Evolutionary conservation across 2,888 invertebrate species (phyloP).

Genomic region (Chaetogeoica ovagalla): DNA sequence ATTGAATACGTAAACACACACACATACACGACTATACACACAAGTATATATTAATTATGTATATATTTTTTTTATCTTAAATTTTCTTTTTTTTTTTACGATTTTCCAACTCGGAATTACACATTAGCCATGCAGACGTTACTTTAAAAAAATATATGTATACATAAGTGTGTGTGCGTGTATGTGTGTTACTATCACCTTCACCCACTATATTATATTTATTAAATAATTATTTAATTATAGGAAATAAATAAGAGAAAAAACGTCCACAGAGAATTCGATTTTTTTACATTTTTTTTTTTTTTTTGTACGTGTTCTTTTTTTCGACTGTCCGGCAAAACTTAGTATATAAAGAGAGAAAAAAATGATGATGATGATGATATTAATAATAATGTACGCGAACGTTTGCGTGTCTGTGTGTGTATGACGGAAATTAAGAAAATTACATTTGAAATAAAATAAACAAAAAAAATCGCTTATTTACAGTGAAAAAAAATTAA

Average conservation of each 20-base stretch:
- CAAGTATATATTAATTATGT: too few species aligned
- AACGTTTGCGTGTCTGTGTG: conserved; percentile 2
- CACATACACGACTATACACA: neutral
- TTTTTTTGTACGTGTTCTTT: conserved; percentile 3
- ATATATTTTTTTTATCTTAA: neutral
- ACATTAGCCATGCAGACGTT: too few species aligned
- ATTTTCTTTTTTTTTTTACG: neutral
- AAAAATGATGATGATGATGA: neutral
- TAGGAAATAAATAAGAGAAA: conserved; percentile 37
- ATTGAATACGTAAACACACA: neutral
- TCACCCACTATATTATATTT: neutral
- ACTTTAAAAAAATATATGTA: neutral
- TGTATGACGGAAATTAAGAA: conserved; percentile 4
- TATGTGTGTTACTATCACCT: neutral
- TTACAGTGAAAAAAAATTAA: conserved; percentile 38
- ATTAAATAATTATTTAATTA: neutral
- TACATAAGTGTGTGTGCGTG: neutral
- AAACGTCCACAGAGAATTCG: conserved; percentile 50
- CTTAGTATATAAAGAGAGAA: neutral
- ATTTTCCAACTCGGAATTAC: conserved; percentile 1
- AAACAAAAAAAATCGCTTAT: conserved; percentile 11
- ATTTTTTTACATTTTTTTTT: neutral
- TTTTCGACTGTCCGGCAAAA: neutral
- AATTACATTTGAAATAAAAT: neutral
- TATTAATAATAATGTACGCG: conserved; percentile 9